These are phyloP conservation scores for Psylliodes chrysocephalus DNA, from an alignment of 2,888 invertebrate genomes.

Conservation along the genomic window DNA sequence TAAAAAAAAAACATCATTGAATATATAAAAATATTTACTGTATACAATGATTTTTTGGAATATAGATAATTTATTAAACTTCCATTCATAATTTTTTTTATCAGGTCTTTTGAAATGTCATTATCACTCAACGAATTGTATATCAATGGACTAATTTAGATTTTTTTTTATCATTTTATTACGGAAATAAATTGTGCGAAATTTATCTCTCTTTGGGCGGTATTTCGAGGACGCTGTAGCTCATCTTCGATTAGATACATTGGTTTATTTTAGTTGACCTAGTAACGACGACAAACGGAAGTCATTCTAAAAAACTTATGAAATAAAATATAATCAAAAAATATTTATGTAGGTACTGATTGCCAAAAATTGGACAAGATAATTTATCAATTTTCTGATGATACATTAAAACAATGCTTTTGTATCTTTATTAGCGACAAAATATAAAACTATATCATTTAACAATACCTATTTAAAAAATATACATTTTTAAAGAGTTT, in stretches of 20 bases:
- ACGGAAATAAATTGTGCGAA: conserved; percentile 49
- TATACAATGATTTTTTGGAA: too few relatives aligned
- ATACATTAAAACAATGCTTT: too few relatives aligned
- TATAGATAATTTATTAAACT: too few relatives aligned
- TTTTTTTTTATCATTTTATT: conserved; percentile 42
- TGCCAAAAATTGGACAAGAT: too few relatives aligned
- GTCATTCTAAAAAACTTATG: not conserved
- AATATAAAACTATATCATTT: too few relatives aligned
- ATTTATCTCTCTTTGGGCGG: conserved; percentile 50
- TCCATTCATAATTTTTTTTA: not conserved
- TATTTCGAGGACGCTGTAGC: conserved; percentile 48
- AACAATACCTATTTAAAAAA: too few relatives aligned
- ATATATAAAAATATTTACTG: too few relatives aligned
- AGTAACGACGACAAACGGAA: conserved; percentile 9
- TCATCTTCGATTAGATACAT: conserved; percentile 41
- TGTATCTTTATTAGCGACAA: too few relatives aligned
- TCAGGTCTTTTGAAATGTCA: not conserved
- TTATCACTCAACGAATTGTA: not conserved
- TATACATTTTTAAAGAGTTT: too few relatives aligned
- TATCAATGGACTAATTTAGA: conserved; percentile 5
- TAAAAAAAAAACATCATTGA: too few relatives aligned
- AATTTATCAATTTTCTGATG: too few relatives aligned
- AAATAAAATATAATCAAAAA: not conserved
- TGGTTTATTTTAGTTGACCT: conserved; percentile 14
- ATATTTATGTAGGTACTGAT: too few relatives aligned